Conservation (phyloP, 2,888 invertebrate species). For the Scaptomyza polygonia region DNA sequence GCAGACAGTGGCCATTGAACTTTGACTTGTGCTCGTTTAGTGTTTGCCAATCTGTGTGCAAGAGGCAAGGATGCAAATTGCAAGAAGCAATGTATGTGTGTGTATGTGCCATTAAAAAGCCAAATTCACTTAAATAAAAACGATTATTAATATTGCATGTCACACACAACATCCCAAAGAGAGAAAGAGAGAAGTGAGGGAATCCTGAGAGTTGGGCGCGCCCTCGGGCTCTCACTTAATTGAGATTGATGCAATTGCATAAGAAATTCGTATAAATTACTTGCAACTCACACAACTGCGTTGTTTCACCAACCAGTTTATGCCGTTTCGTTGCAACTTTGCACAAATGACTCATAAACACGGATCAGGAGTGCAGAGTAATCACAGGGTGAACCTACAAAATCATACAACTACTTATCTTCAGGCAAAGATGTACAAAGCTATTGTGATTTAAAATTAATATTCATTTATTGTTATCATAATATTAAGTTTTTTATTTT, state of each 20-base stretch:
- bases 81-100: not conserved
- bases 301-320: slow-evolving; percentile 37
- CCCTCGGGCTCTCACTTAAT: slow-evolving; percentile 61
- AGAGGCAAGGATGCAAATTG: slow-evolving; percentile 42
- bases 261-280: slow-evolving; percentile 73
- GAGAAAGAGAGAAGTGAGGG: too few species aligned
- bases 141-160: slow-evolving; percentile 74
- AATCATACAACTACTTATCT: not conserved
- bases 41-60: slow-evolving; percentile 17
- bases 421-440: not conserved
- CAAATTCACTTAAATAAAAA: slow-evolving; percentile 64
- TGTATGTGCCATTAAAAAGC: not conserved
- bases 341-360: slow-evolving; percentile 76
- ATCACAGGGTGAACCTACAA: slow-evolving; percentile 51
- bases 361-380: slow-evolving; percentile 46
- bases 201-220: slow-evolving; percentile 4
- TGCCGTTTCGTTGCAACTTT: slow-evolving; percentile 51
- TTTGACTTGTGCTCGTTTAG: slow-evolving; percentile 43
- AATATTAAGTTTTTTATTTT: too few species aligned
- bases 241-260: slow-evolving; percentile 77
- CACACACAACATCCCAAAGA: slow-evolving; percentile 31
- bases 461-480: not conserved
- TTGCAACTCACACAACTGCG: slow-evolving; percentile 45
- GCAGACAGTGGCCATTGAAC: slow-evolving; percentile 60
- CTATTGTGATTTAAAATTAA: not conserved